Conservation (phyloP, 1,140 invertebrate species). For the Lasioglossum albipes region DNA sequence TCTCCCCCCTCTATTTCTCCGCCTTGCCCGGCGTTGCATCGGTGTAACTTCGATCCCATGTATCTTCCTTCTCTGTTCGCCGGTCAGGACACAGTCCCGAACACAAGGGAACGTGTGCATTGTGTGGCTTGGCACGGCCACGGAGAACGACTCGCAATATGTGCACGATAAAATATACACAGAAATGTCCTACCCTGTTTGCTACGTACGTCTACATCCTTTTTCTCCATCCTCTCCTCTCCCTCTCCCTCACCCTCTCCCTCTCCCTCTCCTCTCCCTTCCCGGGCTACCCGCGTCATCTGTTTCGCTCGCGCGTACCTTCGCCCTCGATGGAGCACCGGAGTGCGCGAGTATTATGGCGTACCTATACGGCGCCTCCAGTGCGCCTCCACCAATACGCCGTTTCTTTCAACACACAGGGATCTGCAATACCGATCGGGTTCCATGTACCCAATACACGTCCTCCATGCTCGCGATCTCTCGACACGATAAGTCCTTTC, state of each 20-base stretch:
- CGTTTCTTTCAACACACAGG: slow-evolving; percentile 46
- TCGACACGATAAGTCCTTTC: slow-evolving; percentile 64
- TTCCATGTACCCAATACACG: slow-evolving; percentile 54
- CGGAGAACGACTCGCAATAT: slow-evolving; percentile 64
- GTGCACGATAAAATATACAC: slow-evolving; percentile 67
- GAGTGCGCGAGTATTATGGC: slow-evolving; percentile 7
- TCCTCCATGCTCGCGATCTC: slow-evolving; percentile 58
- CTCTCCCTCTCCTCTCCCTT: not conserved
- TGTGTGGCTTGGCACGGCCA: slow-evolving; percentile 56
- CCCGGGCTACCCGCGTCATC: too few species aligned
- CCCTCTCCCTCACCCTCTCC: too few species aligned
- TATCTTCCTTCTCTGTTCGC: slow-evolving; percentile 35
- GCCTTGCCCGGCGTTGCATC: slow-evolving; percentile 14
- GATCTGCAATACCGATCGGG: slow-evolving; percentile 58
- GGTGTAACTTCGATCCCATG: slow-evolving; percentile 56
- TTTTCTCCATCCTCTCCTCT: slow-evolving; percentile 28
- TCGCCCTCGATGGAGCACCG: not conserved
- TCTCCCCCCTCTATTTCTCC: not conserved
- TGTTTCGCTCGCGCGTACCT: not conserved
- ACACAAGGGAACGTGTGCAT: slow-evolving; percentile 24
- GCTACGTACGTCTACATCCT: slow-evolving; percentile 47
- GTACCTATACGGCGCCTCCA: not conserved
- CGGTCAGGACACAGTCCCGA: slow-evolving; percentile 20
- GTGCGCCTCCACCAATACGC: not conserved
- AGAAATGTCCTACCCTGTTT: slow-evolving; percentile 55